These are phyloP conservation scores for Paracyclopina nana DNA, from an alignment of 1,140 invertebrate genomes.

Conservation along the genomic window DNA sequence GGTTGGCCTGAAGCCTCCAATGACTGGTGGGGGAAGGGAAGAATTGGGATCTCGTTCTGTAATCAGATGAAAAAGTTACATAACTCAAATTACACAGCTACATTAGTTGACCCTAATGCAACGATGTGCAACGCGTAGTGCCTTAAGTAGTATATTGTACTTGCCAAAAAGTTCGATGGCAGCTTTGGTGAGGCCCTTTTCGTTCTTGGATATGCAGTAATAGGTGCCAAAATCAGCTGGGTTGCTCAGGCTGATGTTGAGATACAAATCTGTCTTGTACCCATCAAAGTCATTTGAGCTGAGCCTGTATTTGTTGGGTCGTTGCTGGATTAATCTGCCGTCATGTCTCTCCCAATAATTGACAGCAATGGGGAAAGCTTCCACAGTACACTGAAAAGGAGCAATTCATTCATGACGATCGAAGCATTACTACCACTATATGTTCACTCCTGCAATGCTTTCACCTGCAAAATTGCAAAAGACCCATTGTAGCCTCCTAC, in stretches of 20 bases:
- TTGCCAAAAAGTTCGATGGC: constrained; percentile 47
- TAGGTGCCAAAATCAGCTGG: constrained; percentile 44
- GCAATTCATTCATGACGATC: no score
- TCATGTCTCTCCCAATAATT: constrained; percentile 63
- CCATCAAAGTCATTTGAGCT: constrained; percentile 15
- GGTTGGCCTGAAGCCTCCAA: constrained; percentile 7
- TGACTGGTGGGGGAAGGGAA: constrained; percentile 15
- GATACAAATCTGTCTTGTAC: neutral
- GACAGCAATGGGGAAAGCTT: constrained; percentile 65
- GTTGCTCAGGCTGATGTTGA: neutral
- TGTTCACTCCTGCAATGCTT: no score
- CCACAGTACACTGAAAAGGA: constrained; percentile 52
- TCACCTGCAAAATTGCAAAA: no score
- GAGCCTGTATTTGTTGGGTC: constrained; percentile 33
- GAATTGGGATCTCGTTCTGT: constrained; percentile 17
- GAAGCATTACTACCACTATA: no score
- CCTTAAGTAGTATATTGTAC: no score
- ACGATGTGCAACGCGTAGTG: no score
- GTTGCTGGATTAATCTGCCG: constrained; percentile 43
- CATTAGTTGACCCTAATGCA: no score
- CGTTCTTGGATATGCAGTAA: constrained; percentile 62
- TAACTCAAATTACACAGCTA: no score
- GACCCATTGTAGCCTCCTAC: constrained; percentile 46
- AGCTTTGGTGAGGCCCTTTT: constrained; percentile 51
- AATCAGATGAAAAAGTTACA: no score